phyloP scores from a whole-genome alignment of 2,113 vertebrate species.

The Atherinomorus stipes region DNA sequence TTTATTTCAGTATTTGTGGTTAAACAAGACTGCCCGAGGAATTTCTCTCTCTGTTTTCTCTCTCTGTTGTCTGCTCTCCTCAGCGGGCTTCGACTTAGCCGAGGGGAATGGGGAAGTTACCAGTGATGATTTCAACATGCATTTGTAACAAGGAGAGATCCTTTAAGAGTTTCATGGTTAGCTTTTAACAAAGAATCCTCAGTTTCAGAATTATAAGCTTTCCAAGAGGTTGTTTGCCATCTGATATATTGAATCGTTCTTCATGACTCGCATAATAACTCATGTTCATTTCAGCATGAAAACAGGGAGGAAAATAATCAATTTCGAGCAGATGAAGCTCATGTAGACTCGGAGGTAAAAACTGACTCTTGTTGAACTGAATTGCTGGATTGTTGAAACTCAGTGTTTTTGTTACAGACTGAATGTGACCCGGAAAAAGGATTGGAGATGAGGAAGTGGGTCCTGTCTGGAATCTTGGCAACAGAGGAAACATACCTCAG shows the following conservation, averaged over 20 bases:
- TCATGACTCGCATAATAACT: background rate
- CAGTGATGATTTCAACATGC: constrained; percentile 22
- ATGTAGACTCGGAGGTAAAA: background rate
- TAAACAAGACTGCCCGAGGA: constrained; percentile 65
- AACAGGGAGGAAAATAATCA: background rate
- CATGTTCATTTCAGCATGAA: background rate
- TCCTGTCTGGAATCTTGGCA: constrained; percentile 96
- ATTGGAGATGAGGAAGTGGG: constrained; percentile 98
- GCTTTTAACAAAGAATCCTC: background rate
- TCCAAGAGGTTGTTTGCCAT: background rate
- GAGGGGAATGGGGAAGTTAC: constrained; percentile 27
- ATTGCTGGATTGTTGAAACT: background rate
- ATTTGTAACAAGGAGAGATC: constrained; percentile 27
- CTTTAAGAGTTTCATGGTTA: background rate
- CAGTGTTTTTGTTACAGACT: constrained; percentile 78
- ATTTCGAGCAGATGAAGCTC: background rate
- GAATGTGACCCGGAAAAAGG: constrained; percentile 97
- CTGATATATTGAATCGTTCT: background rate
- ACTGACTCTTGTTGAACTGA: background rate
- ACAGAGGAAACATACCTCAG: constrained; percentile 97
- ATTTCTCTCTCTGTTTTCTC: constrained; percentile 56
- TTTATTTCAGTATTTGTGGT: constrained; percentile 72
- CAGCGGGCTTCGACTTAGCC: constrained; percentile 61
- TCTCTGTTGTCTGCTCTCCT: constrained; percentile 57
- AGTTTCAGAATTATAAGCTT: background rate